Percentiles rank a stretch among this genome's conserved stretches.
phyloP scores from a whole-genome alignment of 1,140 invertebrate species.

The Andricus grossulariae region DNA sequence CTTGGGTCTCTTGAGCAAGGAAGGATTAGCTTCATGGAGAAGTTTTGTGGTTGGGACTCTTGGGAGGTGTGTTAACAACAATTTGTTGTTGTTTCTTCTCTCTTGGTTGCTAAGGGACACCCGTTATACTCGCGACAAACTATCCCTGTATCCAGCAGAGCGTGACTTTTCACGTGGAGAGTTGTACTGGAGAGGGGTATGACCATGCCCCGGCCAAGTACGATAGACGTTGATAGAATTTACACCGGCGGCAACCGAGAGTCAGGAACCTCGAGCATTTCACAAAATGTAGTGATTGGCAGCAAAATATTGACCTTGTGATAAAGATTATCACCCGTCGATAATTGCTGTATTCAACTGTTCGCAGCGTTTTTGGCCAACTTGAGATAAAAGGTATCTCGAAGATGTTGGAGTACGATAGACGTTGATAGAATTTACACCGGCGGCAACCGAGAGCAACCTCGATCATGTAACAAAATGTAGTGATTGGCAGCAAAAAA shows the following conservation, averaged over 20 bases:
- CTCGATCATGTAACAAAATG: constrained; percentile 3
- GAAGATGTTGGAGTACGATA: too few species aligned
- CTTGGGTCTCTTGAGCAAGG: too few species aligned
- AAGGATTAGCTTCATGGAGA: too few species aligned
- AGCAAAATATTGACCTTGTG: too few species aligned
- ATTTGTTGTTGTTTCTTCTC: too few species aligned
- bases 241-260: constrained; percentile 55
- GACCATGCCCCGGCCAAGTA: constrained; percentile 35
- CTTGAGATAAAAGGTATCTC: too few species aligned
- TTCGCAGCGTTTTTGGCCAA: too few species aligned
- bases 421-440: constrained; percentile 66
- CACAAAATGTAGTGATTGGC: background rate
- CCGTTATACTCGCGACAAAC: constrained; percentile 64
- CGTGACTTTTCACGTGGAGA: constrained; percentile 71
- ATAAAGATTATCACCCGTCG: too few species aligned
- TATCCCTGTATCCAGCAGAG: constrained; percentile 65
- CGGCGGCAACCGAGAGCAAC: constrained; percentile 46
- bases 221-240: constrained; percentile 64
- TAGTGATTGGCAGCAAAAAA: too few species aligned
- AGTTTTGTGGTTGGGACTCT: too few species aligned
- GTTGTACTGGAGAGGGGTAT: constrained; percentile 46
- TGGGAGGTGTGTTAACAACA: too few species aligned
- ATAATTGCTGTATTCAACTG: too few species aligned
- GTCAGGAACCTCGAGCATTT: background rate
- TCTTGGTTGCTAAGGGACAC: constrained; percentile 46